Evolutionary conservation across 2,888 invertebrate genomes (phyloP), one percentile per base, ranked within the genome.

Genomic region (Crossocerus cetratus): DNA sequence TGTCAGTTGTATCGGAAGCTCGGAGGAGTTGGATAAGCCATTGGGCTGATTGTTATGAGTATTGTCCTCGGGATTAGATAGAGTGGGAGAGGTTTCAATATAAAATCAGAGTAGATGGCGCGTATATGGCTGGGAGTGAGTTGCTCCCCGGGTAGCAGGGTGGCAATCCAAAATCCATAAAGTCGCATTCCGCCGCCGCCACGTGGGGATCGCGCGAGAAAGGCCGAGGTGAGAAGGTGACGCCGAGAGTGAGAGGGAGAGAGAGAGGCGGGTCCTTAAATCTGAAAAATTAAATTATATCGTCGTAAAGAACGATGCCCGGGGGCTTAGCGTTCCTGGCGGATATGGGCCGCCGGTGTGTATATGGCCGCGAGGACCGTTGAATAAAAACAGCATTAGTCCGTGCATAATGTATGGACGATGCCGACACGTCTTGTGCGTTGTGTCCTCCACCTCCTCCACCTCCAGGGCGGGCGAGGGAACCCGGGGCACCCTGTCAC

Each of bases 201-300:
- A 11, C 57, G 43, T 18, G 73, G 20, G 58, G 62, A 54, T 63
- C 65, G 14, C 42, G 53, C 55, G 64, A 49, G 55, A 72, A 75
- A 77, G 71, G 69, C 60, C 43, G 69, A 67, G 79, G 74, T 74
- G 56, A 69, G 56, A 76, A 72, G 69, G 78, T 66, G 67, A 61
- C 45, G 69, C 43, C 65, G 76, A 68, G 70, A 74, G 76, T 72
- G 69, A 32, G 65, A 68, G 65, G 65, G 78, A 63, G 70, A 76
- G 69, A 73, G 77, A 73, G 72, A 72, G 69, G 75, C 76, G 68
- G 77, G 84, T 87, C 83, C 86, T 89, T 89, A 89, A 89, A 89
- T 89, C 89, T 89, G 89, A 89, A 89, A 89, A 89, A 89, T 89
- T 89, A 89, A 89, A 89, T 89, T 89, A 89, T 88, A 88, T 88